Conservation (phyloP, 2,113 vertebrate species). For the Collichthys lucidus region DNA sequence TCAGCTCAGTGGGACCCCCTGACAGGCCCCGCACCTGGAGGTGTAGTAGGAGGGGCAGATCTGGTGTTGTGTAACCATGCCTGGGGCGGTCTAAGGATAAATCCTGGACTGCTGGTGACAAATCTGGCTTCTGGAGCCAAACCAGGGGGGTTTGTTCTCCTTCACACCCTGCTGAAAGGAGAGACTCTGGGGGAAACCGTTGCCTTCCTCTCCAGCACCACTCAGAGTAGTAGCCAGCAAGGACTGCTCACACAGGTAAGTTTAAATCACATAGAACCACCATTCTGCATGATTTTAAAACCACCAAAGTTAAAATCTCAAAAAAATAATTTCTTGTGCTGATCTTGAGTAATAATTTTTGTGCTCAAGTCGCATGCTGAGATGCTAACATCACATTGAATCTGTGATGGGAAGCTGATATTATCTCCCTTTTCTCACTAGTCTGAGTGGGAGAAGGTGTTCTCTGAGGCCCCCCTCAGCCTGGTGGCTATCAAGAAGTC, state of each 20-base stretch:
- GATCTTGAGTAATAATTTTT: no score
- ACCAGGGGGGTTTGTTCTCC: conserved; percentile 90
- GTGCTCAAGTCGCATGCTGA: neutral
- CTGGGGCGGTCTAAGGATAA: conserved; percentile 58
- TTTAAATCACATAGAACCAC: neutral
- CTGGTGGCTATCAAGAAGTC: conserved; percentile 88
- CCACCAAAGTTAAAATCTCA: neutral
- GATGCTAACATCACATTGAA: neutral
- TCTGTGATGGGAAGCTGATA: neutral
- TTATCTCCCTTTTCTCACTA: conserved; percentile 59
- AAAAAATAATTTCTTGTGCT: neutral
- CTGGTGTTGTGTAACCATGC: conserved; percentile 90
- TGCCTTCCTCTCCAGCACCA: conserved; percentile 84
- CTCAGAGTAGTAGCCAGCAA: conserved; percentile 67
- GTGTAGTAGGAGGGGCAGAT: conserved; percentile 78
- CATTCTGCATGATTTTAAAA: neutral
- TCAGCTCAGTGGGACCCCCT: conserved; percentile 89
- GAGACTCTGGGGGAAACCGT: conserved; percentile 88
- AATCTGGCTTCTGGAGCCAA: conserved; percentile 88
- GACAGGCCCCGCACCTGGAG: conserved; percentile 74
- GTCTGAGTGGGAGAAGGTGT: conserved; percentile 89
- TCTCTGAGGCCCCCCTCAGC: conserved; percentile 81
- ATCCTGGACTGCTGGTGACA: conserved; percentile 75
- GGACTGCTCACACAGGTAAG: conserved; percentile 89
- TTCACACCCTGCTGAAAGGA: conserved; percentile 90